Conservation (phyloP, 2,113 vertebrate species). For the Ptilonorhynchus violaceus region DNA sequence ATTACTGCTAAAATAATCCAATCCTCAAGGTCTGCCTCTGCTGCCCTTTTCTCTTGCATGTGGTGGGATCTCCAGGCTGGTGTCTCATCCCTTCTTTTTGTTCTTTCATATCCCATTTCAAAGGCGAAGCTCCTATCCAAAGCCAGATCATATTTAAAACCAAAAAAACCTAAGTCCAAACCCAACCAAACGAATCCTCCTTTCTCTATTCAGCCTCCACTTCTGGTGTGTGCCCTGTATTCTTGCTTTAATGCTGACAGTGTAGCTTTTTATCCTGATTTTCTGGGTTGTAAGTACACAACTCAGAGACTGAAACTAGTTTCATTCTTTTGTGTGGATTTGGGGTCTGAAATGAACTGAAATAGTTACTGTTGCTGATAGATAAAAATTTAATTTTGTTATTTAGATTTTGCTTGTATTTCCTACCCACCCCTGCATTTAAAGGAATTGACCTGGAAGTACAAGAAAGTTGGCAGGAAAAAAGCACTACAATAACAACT, state of each 20-base stretch:
- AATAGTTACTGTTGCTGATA: not conserved
- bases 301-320: not conserved
- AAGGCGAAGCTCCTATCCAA: not conserved
- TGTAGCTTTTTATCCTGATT: not conserved
- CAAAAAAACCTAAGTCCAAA: not conserved
- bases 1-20: not conserved
- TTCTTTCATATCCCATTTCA: not conserved
- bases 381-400: not conserved
- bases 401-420: not conserved
- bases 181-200: accelerated
- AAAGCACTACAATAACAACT: not conserved
- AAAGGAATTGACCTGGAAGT: not conserved
- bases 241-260: not conserved
- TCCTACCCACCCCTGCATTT: not conserved
- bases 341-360: not conserved
- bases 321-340: not conserved
- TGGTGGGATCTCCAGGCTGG: not conserved
- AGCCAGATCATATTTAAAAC: not conserved
- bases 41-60: not conserved
- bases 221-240: not conserved
- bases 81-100: not conserved
- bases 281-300: not conserved
- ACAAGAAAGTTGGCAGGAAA: not conserved
- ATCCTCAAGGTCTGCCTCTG: not conserved
- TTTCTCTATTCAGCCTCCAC: not conserved